Conservation (phyloP, 2,888 invertebrate genomes). For the Drosophila cracens region DNA sequence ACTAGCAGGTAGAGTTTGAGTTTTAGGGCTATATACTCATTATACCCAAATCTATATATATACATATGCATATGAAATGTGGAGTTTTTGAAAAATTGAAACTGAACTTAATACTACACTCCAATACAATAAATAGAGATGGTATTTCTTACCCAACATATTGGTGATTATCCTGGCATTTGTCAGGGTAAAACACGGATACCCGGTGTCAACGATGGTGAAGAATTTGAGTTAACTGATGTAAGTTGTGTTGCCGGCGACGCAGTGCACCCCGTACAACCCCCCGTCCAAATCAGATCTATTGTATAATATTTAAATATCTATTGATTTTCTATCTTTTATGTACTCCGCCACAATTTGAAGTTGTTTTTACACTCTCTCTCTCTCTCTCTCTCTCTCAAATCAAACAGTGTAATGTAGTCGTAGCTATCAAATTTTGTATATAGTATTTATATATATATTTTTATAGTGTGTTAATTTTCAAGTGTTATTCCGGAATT, state of each 20-base stretch:
- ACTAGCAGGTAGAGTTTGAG: constrained; percentile 22
- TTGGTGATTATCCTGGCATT: constrained; percentile 95
- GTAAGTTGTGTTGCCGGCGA: constrained; percentile 88
- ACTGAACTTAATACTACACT: constrained; percentile 40
- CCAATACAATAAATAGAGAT: constrained; percentile 87
- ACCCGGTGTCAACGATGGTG: constrained; percentile 96
- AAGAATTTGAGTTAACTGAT: constrained; percentile 94
- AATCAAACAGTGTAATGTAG: constrained; percentile 35
- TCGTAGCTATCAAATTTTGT: constrained; percentile 69
- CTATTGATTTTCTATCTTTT: constrained; percentile 47
- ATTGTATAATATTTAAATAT: constrained; percentile 62
- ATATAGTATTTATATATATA: constrained; percentile 79
- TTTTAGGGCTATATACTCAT: constrained; percentile 30
- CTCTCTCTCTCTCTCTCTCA: too few relatives aligned
- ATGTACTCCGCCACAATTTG: constrained; percentile 55
- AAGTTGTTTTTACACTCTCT: constrained; percentile 50
- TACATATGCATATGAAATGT: constrained; percentile 5
- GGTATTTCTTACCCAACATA: constrained; percentile 93
- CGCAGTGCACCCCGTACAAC: constrained; percentile 27
- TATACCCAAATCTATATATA: constrained; percentile 20
- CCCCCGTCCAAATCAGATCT: constrained; percentile 34
- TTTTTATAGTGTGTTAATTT: constrained; percentile 72
- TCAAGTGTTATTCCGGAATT: constrained; percentile 85
- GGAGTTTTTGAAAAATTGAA: constrained; percentile 31
- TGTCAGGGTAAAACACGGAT: constrained; percentile 98